Evolutionary conservation across 2,797 vertebrate genomes (phyloP), one percentile per base, ranked within the genome.

Genomic region (Xyrichtys novacula): DNA sequence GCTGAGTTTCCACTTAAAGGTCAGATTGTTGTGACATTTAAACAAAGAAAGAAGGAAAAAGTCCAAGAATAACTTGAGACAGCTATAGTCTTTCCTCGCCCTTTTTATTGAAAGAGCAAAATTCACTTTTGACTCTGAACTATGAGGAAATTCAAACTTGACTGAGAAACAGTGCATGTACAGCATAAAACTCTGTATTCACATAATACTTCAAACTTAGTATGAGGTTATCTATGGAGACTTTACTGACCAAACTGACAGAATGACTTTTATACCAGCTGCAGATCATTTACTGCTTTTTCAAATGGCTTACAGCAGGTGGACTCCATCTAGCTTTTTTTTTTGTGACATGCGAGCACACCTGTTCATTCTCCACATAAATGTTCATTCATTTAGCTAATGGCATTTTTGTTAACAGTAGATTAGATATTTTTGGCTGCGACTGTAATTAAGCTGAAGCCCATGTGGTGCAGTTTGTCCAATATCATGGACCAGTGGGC

Each of bases 1-100:
- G 52, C 43, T 65, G 58, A 58, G 26, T 40, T 57, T 78, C 39
- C 48, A 43, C 40, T 43, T 20, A 20, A 47, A 50, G 53, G 46
- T 72, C 65, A 73, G 23, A 46, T 16, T 54, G 38, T 32, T 46
- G 38, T 61, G 19, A 57, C 29, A 65, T 59, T 66, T 34, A 44
- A 22, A 36, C 43, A 56, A 34, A 42, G 25, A n/a, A 3, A 66
- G 31, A 66, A 58, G 60, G 34, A 67, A 15, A 34, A 31, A 55
- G n/a, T 53, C 20, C 29, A 40, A 59, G 36, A 68, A 52, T 48
- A 65, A 50, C 43, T 46, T 26, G 40, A 43, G 14, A 10, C 16
- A 16, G n/a, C 46, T 61, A 8, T 23, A 15, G 50, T 32, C 20
- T 60, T 26, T 16, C 22, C 22, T 22, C 5, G 42, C 26, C 7